Percentiles rank a stretch among this genome's conserved stretches.
Evolutionary conservation across 2,113 vertebrate genomes (phyloP).

Genomic region (Strix uralensis): DNA sequence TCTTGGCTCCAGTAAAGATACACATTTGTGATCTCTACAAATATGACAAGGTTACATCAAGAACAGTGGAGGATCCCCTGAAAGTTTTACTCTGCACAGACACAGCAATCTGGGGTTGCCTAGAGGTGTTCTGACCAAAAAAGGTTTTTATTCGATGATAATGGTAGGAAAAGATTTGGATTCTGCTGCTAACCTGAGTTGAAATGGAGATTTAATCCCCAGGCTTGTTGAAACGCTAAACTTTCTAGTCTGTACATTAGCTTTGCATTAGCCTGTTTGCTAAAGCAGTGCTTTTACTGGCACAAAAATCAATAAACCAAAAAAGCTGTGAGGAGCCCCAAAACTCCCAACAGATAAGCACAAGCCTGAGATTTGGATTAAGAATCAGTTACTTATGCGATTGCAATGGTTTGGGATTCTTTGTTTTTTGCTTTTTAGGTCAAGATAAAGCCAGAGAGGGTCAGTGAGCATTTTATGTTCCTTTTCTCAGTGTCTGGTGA

Average conservation of each 20-base stretch:
- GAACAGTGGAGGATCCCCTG: background rate
- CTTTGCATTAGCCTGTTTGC: background rate
- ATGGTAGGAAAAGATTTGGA: background rate
- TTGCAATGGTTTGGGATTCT: background rate
- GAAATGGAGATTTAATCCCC: background rate
- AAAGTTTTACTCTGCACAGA: background rate
- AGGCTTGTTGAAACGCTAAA: background rate
- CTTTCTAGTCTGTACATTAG: background rate
- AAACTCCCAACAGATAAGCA: background rate
- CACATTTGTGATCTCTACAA: background rate
- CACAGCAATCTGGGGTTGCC: background rate
- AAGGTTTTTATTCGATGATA: background rate
- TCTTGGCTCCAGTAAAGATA: background rate
- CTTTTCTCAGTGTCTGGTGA: background rate
- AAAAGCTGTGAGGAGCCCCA: background rate
- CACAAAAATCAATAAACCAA: background rate
- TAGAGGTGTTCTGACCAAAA: background rate
- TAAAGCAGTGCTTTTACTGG: background rate
- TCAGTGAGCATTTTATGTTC: background rate
- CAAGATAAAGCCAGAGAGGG: background rate
- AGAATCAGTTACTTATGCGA: background rate
- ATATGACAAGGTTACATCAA: background rate
- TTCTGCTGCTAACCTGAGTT: background rate
- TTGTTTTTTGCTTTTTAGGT: background rate
- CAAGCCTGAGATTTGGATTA: background rate